Conservation (phyloP, 2,113 vertebrate genomes). For the Danio rerio region GRCz12tu NC_133185.1:4276501-4277000, state of each 20-base stretch:
- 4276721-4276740: not conserved
- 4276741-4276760: slow-evolving; percentile 24
- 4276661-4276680: slow-evolving; percentile 26
- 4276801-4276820: not conserved
- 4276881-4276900: not conserved
- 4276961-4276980: too few species aligned
- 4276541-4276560: slow-evolving; percentile 13
- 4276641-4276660: slow-evolving; percentile 29
- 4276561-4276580: slow-evolving; percentile 35
- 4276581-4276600: slow-evolving; percentile 16
- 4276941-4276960: not conserved
- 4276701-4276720: not conserved
- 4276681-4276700: slow-evolving; percentile 22
- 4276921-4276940: not conserved
- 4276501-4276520: not conserved
- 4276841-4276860: not conserved
- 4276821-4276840: slow-evolving; percentile 44
- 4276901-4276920: not conserved
- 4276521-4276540: not conserved
- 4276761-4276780: not conserved
- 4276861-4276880: slow-evolving; percentile 16
- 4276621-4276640: slow-evolving; percentile 21
- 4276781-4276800: slow-evolving; percentile 26
- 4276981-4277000: too few species aligned
- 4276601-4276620: slow-evolving; percentile 17